Conservation (phyloP, 1,140 invertebrate genomes). For the Callitettix versicolor region DNA sequence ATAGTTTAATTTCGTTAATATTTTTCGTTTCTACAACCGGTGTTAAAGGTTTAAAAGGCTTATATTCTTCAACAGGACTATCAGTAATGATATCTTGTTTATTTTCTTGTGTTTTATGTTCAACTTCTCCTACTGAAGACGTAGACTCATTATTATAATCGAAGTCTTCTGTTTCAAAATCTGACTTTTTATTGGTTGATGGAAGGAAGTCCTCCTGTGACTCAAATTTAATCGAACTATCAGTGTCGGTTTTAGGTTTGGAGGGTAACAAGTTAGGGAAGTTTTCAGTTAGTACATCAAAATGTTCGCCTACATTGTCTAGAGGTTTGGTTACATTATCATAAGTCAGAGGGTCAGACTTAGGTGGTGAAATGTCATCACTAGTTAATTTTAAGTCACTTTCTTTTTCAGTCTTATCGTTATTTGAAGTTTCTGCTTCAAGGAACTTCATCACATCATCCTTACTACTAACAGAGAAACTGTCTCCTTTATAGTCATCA, state of each 20-base stretch:
- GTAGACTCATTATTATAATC: no score
- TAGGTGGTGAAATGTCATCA: neutral
- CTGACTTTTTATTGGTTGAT: no score
- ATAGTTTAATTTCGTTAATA: no score
- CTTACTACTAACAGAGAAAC: no score
- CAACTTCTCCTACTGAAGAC: no score
- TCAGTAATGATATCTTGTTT: neutral
- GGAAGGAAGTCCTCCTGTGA: no score
- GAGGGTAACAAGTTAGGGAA: neutral
- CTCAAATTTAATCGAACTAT: no score
- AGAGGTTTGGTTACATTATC: neutral
- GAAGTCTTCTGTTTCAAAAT: no score
- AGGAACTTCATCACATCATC: neutral
- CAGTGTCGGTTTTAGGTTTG: no score
- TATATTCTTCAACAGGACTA: neutral
- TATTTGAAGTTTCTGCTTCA: slow-evolving; percentile 2
- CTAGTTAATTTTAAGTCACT: neutral
- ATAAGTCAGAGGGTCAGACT: neutral
- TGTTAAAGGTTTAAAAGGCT: neutral
- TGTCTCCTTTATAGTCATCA: no score
- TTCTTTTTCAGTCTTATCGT: slow-evolving; percentile 3
- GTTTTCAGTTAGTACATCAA: neutral
- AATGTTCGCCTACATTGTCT: neutral
- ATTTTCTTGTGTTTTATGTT: neutral
- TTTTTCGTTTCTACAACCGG: no score